Evolutionary conservation across 2,888 invertebrate genomes (phyloP).

Genomic region (Catotricha subobsoleta): DNA sequence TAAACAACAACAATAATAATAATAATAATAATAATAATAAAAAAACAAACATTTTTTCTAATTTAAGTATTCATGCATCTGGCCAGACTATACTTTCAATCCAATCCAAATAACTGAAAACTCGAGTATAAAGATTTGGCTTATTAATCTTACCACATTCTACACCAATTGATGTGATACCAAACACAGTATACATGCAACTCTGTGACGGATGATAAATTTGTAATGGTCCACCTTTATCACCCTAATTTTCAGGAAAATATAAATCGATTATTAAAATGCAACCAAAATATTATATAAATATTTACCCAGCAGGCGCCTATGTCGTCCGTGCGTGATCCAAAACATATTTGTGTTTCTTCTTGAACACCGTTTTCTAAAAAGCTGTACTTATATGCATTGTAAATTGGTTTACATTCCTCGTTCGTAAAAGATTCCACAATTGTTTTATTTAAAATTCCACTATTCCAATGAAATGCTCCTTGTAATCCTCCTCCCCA

Average conservation of each 20-base stretch:
- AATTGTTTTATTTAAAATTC: slow-evolving; percentile 33
- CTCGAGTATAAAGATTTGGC: neutral
- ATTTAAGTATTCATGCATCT: too few species aligned
- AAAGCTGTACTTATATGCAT: slow-evolving; percentile 12
- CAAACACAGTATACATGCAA: slow-evolving; percentile 33
- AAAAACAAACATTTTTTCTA: too few species aligned
- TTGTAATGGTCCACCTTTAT: slow-evolving; percentile 47
- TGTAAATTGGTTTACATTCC: slow-evolving; percentile 20
- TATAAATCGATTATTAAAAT: neutral
- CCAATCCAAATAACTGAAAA: neutral
- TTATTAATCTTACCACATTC: slow-evolving; percentile 21
- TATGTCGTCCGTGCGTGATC: slow-evolving; percentile 23
- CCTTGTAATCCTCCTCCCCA: slow-evolving; percentile 29
- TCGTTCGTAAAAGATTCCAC: slow-evolving; percentile 24
- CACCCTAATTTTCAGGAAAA: slow-evolving; percentile 26
- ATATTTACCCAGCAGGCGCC: slow-evolving; percentile 31
- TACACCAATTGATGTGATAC: slow-evolving; percentile 33
- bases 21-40: too few species aligned
- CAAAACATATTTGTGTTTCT: slow-evolving; percentile 36
- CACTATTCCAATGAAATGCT: slow-evolving; percentile 18
- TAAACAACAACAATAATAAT: too few species aligned
- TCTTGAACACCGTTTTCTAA: slow-evolving; percentile 21
- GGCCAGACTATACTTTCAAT: neutral
- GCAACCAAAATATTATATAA: neutral
- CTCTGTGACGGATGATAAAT: slow-evolving; percentile 18